phyloP scores from a whole-genome alignment of 1,140 invertebrate species.

The Cepaea nemoralis region DNA sequence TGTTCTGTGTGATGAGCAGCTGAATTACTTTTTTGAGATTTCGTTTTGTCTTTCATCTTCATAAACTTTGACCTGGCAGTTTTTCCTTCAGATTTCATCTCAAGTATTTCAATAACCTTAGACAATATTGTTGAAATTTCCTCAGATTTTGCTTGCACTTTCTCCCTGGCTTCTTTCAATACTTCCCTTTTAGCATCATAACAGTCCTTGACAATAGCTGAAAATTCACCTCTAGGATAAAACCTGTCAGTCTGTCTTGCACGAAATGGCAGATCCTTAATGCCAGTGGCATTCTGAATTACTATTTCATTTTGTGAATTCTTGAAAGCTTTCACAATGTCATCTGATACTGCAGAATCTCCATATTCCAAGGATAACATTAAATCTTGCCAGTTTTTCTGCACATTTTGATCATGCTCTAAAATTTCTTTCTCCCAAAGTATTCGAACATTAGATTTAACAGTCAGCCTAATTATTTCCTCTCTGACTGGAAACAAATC shows the following conservation, averaged over 20 bases:
- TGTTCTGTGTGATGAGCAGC: neutral
- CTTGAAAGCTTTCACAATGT: neutral
- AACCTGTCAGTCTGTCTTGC: neutral
- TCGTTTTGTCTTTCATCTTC: neutral
- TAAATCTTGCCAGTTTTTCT: slow-evolving; percentile 9
- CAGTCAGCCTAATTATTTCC: neutral
- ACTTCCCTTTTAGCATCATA: slow-evolving; percentile 6
- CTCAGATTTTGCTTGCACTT: neutral
- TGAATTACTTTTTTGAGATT: neutral
- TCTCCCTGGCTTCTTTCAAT: neutral
- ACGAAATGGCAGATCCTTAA: slow-evolving; percentile 14
- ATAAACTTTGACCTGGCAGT: neutral
- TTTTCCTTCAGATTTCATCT: neutral
- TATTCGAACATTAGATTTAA: slow-evolving; percentile 3
- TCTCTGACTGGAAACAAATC: slow-evolving; percentile 13
- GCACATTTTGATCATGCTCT: slow-evolving; percentile 1
- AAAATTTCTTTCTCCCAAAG: neutral
- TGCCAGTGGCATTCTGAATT: neutral
- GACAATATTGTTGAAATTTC: neutral
- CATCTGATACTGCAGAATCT: neutral
- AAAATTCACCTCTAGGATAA: slow-evolving; percentile 10
- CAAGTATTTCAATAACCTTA: neutral
- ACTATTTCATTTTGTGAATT: neutral
- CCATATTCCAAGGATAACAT: slow-evolving; percentile 6
- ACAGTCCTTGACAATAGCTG: slow-evolving; percentile 21